Percentiles rank a stretch among this genome's conserved stretches.
These are phyloP conservation scores for Sialis fuliginosa DNA, from an alignment of 2,888 invertebrate species.

Conservation along the genomic window DNA sequence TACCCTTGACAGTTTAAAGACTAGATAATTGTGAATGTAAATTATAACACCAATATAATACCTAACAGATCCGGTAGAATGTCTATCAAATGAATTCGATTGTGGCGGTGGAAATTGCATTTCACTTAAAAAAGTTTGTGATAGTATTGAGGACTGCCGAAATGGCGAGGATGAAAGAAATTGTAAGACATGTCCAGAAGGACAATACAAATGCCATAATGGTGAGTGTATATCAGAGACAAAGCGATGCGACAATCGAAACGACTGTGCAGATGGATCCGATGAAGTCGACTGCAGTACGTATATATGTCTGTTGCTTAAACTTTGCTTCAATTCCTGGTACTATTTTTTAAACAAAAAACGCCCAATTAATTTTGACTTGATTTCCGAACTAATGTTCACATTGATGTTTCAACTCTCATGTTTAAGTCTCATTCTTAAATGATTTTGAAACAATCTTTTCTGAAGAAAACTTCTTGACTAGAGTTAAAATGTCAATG, in stretches of 20 bases:
- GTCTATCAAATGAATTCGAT: slow-evolving; percentile 25
- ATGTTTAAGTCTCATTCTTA: too few relatives aligned
- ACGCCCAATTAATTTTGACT: neutral
- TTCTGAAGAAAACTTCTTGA: too few relatives aligned
- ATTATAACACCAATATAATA: neutral
- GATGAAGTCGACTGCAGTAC: slow-evolving; percentile 40
- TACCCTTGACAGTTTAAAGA: too few relatives aligned
- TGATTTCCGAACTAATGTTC: neutral
- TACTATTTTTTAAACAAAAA: neutral
- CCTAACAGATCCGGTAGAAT: slow-evolving; percentile 6
- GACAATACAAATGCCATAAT: slow-evolving; percentile 34
- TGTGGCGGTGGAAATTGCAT: slow-evolving; percentile 41
- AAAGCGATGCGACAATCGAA: slow-evolving; percentile 30
- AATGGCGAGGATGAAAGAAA: slow-evolving; percentile 44
- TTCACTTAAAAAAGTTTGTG: slow-evolving; percentile 38
- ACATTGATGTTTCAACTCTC: too few relatives aligned
- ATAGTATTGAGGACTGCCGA: slow-evolving; percentile 36
- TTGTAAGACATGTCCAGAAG: slow-evolving; percentile 31
- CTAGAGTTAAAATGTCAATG: too few relatives aligned
- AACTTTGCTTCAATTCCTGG: neutral
- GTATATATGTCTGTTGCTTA: slow-evolving; percentile 10
- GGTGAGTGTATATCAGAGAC: slow-evolving; percentile 29
- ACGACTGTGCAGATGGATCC: slow-evolving; percentile 36
- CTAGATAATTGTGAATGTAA: too few relatives aligned
- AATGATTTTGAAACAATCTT: too few relatives aligned